These are phyloP conservation scores for Saturnia japonica DNA, from an alignment of 2,888 invertebrate genomes.

Conservation along the genomic window DNA sequence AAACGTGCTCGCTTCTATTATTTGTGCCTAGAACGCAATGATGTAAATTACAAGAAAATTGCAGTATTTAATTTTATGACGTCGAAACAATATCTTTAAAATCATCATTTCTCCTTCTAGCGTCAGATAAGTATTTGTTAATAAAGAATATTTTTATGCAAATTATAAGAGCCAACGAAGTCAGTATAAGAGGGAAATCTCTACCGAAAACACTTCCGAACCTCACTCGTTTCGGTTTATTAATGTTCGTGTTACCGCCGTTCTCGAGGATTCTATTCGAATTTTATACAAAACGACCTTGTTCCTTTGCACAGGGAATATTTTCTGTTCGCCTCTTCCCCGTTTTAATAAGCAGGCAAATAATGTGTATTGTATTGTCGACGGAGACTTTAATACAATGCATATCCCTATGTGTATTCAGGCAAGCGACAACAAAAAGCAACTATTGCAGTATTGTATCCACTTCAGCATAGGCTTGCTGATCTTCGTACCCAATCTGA, in stretches of 20 bases:
- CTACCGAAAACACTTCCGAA: conserved; percentile 31
- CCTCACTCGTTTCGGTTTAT: conserved; percentile 31
- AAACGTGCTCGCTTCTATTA: too few species aligned
- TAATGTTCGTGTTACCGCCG: conserved; percentile 30
- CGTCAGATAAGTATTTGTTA: conserved; percentile 7
- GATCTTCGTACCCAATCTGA: too few species aligned
- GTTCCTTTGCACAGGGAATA: conserved; percentile 3
- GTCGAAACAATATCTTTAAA: background rate
- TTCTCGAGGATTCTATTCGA: conserved; percentile 34
- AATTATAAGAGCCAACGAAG: conserved; percentile 12
- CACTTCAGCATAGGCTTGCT: too few species aligned
- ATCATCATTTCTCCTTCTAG: background rate
- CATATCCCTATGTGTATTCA: background rate
- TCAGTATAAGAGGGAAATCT: conserved; percentile 24
- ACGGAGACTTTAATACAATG: background rate
- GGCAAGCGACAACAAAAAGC: background rate
- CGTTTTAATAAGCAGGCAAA: conserved; percentile 7
- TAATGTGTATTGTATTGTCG: background rate
- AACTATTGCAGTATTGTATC: background rate
- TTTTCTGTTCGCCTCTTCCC: conserved; percentile 7
- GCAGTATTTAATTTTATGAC: background rate
- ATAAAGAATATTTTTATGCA: conserved; percentile 13
- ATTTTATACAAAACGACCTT: conserved; percentile 27
- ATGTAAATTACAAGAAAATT: too few species aligned
- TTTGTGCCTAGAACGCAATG: too few species aligned